phyloP scores from a whole-genome alignment of 2,797 vertebrate genomes.

The Falco naumanni region DNA sequence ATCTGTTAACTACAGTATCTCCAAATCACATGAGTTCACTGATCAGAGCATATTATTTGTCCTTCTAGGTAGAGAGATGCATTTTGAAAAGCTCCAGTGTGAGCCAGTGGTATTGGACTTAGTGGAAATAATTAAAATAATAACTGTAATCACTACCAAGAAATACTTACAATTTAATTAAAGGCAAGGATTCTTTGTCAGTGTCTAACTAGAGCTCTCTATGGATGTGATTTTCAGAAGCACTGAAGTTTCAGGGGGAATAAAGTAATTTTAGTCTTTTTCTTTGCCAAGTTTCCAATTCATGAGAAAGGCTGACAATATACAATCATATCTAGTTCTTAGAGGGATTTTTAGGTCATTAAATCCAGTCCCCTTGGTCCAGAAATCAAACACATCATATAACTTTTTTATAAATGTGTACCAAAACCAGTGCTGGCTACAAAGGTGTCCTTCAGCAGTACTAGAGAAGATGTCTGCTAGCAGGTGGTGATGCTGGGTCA shows the following conservation, averaged over 20 bases:
- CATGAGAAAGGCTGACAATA: background rate
- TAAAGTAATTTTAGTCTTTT: constrained; percentile 34
- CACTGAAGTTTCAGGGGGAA: constrained; percentile 46
- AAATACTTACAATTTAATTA: constrained; percentile 69
- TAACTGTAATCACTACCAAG: constrained; percentile 40
- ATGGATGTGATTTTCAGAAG: constrained; percentile 30
- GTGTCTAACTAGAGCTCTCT: constrained; percentile 34
- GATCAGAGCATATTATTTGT: background rate
- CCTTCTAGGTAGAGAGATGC: background rate
- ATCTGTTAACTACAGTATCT: constrained; percentile 38
- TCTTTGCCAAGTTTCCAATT: background rate
- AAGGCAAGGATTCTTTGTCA: constrained; percentile 42
- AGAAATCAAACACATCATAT: background rate
- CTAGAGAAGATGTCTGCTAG: background rate
- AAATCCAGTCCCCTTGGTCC: background rate
- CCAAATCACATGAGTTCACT: background rate
- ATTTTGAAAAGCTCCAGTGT: background rate
- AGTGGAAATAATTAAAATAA: constrained; percentile 55
- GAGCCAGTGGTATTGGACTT: background rate
- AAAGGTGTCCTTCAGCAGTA: background rate
- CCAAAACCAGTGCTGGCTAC: background rate
- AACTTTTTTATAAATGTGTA: background rate
- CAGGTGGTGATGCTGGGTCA: background rate
- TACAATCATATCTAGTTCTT: background rate
- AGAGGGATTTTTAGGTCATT: background rate